A percentile compares a stretch with the other conserved stretches of the same genome.
These are phyloP conservation scores for Pterobdella sp. DNA, from an alignment of 2,888 invertebrate species.

Conservation along the genomic window DNA sequence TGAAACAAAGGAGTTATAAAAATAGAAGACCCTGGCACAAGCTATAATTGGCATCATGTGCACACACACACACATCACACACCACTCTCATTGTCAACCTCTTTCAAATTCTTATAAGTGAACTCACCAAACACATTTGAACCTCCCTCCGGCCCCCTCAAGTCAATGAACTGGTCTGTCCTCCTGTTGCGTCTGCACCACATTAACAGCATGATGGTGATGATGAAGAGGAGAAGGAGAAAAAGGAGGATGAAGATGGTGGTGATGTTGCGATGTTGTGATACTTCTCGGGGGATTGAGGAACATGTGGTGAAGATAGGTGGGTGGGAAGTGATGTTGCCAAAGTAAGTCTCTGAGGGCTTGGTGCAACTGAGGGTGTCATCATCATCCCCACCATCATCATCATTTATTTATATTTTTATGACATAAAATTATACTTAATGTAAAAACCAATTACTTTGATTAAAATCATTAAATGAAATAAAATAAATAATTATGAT, in stretches of 20 bases:
- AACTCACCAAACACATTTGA: background rate
- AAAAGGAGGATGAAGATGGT: background rate
- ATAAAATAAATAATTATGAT: background rate
- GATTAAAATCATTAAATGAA: background rate
- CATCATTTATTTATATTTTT: too few species aligned
- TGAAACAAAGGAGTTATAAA: too few species aligned
- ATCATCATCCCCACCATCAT: background rate
- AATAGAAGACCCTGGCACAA: too few species aligned
- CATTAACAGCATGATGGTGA: background rate
- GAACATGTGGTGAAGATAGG: background rate
- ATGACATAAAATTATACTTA: background rate
- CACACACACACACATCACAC: too few species aligned
- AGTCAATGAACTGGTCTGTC: background rate
- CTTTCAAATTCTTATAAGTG: background rate
- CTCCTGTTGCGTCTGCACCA: background rate
- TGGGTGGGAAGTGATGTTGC: background rate
- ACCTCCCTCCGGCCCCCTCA: background rate
- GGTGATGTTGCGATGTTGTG: background rate
- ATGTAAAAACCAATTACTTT: background rate
- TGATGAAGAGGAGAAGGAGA: background rate
- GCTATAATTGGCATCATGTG: too few species aligned
- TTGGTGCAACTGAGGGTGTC: background rate
- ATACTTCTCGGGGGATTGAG: background rate
- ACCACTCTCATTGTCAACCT: too few species aligned
- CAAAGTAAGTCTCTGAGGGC: background rate